Conservation (phyloP, 2,113 vertebrate genomes). For the Lepus europaeus region DNA sequence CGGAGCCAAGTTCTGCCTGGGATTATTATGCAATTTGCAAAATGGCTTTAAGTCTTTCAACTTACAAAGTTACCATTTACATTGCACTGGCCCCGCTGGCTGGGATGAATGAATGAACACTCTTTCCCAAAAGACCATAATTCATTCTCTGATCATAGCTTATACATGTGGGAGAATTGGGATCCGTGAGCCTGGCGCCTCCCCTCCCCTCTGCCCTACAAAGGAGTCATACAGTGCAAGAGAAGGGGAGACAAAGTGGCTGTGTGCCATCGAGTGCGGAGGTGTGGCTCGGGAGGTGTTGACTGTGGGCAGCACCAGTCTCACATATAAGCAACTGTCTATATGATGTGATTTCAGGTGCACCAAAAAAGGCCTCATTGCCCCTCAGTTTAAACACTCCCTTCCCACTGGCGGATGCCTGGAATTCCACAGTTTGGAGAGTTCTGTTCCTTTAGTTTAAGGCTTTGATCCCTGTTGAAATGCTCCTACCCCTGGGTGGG, state of each 20-base stretch:
- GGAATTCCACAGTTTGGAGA: slow-evolving; percentile 83
- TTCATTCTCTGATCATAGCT: slow-evolving; percentile 82
- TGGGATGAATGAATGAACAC: slow-evolving; percentile 82
- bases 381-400: slow-evolving; percentile 84
- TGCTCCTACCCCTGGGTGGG: slow-evolving; percentile 77
- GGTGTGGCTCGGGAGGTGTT: slow-evolving; percentile 78
- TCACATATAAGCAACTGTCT: slow-evolving; percentile 83
- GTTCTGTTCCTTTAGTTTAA: slow-evolving; percentile 79
- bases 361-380: slow-evolving; percentile 84
- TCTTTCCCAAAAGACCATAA: slow-evolving; percentile 80
- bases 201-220: slow-evolving; percentile 73
- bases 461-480: slow-evolving; percentile 82
- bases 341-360: slow-evolving; percentile 85
- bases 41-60: slow-evolving; percentile 81
- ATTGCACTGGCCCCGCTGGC: slow-evolving; percentile 75
- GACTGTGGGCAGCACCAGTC: slow-evolving; percentile 66
- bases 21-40: slow-evolving; percentile 83
- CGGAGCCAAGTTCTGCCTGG: slow-evolving; percentile 73
- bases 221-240: slow-evolving; percentile 81
- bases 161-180: slow-evolving; percentile 81
- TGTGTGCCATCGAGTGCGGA: slow-evolving; percentile 75
- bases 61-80: slow-evolving; percentile 84
- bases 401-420: slow-evolving; percentile 82
- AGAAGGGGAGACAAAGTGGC: slow-evolving; percentile 80
- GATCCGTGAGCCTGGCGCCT: slow-evolving; percentile 81